Evolutionary conservation across 2,888 invertebrate species (phyloP).

Genomic region (Spilarctia lutea): DNA sequence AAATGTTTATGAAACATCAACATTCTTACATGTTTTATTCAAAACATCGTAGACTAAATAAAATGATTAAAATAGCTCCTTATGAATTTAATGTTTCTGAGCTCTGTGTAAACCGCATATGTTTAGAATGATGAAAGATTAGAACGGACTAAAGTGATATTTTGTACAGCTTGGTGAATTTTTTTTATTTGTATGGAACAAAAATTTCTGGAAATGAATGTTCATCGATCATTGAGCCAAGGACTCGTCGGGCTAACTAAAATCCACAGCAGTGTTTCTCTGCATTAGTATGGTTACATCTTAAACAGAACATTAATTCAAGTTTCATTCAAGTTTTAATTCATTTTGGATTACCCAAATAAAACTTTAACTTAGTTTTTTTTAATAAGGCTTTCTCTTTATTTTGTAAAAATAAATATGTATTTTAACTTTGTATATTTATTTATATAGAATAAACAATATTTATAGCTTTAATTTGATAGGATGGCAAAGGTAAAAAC

Average conservation of each 20-base stretch:
- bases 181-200: not conserved
- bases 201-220: not conserved
- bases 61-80: slow-evolving; percentile 28
- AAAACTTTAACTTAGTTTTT: not conserved
- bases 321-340: no score
- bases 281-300: no score
- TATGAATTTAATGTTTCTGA: slow-evolving; percentile 26
- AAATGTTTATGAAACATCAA: slow-evolving; percentile 32
- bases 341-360: not conserved
- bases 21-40: slow-evolving; percentile 18
- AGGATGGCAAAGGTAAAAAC: not conserved
- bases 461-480: not conserved
- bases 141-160: not conserved
- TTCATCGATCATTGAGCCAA: no score
- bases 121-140: slow-evolving; percentile 16
- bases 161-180: not conserved
- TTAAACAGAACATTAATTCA: no score
- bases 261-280: no score
- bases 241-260: no score
- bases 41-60: slow-evolving; percentile 39
- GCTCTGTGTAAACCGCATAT: slow-evolving; percentile 27
- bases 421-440: not conserved
- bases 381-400: not conserved
- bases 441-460: not conserved
- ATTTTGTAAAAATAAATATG: not conserved